phyloP scores from a whole-genome alignment of 2,888 invertebrate genomes.

The Melieria crassipennis region DNA sequence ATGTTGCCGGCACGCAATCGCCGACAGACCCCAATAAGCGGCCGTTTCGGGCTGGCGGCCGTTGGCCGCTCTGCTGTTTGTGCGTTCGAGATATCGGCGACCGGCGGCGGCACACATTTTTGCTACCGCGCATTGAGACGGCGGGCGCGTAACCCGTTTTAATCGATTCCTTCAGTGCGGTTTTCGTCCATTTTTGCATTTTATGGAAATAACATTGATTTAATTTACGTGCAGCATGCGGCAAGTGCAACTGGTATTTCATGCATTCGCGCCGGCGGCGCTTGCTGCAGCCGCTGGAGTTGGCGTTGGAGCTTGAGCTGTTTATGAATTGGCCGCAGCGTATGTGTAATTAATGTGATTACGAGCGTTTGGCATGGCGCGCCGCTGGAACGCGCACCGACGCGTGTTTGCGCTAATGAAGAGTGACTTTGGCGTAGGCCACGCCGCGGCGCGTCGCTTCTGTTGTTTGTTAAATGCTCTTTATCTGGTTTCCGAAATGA shows the following conservation, averaged over 20 bases:
- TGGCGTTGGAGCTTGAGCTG: neutral
- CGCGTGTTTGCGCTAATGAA: constrained; percentile 14
- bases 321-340: neutral
- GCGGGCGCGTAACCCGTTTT: constrained; percentile 1
- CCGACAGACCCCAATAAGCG: too few relatives aligned
- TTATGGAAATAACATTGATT: constrained; percentile 10
- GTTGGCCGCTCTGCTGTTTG: too few relatives aligned
- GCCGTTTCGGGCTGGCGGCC: too few relatives aligned
- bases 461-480: constrained; percentile 4
- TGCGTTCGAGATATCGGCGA: neutral
- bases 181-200: too few relatives aligned
- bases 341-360: constrained; percentile 6
- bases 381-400: neutral
- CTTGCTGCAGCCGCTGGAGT: neutral
- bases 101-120: neutral
- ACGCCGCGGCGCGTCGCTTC: too few relatives aligned
- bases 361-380: neutral
- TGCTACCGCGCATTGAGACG: neutral
- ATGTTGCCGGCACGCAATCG: neutral
- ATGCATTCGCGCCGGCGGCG: neutral
- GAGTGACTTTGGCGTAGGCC: constrained; percentile 5
- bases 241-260: neutral
- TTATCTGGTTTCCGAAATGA: neutral
- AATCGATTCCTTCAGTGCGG: constrained; percentile 2
- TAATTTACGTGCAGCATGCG: constrained; percentile 25